Conservation (phyloP, 2,113 vertebrate genomes). For the Carassius gibelio region DNA sequence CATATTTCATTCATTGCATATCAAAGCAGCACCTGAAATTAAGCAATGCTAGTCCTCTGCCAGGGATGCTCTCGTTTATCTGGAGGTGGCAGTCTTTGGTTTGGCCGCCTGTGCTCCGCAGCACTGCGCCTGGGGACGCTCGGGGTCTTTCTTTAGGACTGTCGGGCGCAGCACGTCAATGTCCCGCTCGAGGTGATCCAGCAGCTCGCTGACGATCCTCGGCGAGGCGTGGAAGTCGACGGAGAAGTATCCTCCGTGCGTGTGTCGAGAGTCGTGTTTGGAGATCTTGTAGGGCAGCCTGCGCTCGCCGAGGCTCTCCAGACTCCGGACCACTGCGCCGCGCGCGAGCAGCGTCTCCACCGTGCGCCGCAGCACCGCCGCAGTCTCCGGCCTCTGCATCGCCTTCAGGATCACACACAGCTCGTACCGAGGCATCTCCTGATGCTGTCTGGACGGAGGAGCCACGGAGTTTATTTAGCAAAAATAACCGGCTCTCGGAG, state of each 20-base stretch:
- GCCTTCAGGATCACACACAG: slow-evolving; percentile 74
- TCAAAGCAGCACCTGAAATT: not conserved
- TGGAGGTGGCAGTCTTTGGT: not conserved
- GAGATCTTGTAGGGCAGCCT: slow-evolving; percentile 85
- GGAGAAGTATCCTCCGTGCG: slow-evolving; percentile 84
- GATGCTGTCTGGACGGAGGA: too few species aligned
- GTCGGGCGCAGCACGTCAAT: slow-evolving; percentile 85
- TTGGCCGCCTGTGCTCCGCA: slow-evolving; percentile 50
- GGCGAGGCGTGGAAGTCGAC: slow-evolving; percentile 86
- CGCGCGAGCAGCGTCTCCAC: slow-evolving; percentile 83
- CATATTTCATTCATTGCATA: not conserved
- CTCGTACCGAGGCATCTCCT: slow-evolving; percentile 77
- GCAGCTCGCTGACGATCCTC: slow-evolving; percentile 68
- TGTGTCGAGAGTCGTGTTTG: slow-evolving; percentile 82
- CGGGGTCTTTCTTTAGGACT: slow-evolving; percentile 77
- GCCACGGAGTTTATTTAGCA: not conserved
- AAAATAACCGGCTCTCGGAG: not conserved
- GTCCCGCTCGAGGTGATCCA: slow-evolving; percentile 85
- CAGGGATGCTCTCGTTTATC: slow-evolving; percentile 50
- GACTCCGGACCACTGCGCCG: slow-evolving; percentile 84
- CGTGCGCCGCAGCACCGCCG: slow-evolving; percentile 84
- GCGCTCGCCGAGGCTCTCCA: slow-evolving; percentile 89
- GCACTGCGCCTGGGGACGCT: slow-evolving; percentile 45
- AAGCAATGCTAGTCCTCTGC: not conserved
- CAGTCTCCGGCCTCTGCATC: slow-evolving; percentile 83